These are phyloP conservation scores for Cheilosia grossa DNA, from an alignment of 2,888 invertebrate species.

Conservation along the genomic window DNA sequence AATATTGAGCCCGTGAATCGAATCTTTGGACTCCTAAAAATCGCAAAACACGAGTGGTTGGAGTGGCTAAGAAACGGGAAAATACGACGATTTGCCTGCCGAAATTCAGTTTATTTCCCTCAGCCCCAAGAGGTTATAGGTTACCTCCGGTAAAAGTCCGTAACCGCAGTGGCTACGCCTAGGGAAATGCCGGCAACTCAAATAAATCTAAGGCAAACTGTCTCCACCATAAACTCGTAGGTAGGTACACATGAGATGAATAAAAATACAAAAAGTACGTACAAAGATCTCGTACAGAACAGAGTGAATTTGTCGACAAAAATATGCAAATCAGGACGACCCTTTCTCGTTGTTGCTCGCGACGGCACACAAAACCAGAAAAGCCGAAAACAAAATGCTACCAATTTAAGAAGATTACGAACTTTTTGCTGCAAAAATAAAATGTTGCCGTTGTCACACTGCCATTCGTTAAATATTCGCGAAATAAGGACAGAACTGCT, in stretches of 20 bases:
- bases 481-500: slow-evolving; percentile 46
- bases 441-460: slow-evolving; percentile 36
- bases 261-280: slow-evolving; percentile 5
- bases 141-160: too few relatives aligned
- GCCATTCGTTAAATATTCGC: slow-evolving; percentile 36
- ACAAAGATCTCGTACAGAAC: slow-evolving; percentile 13
- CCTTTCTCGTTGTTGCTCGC: slow-evolving; percentile 12
- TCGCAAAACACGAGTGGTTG: too few relatives aligned
- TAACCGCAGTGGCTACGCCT: background rate
- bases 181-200: background rate
- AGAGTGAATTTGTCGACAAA: slow-evolving; percentile 40
- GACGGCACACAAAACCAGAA: slow-evolving; percentile 42
- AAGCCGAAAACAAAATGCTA: slow-evolving; percentile 67
- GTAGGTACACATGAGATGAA: slow-evolving; percentile 19
- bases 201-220: slow-evolving; percentile 50
- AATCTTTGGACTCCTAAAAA: too few relatives aligned
- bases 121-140: too few relatives aligned
- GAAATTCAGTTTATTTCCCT: too few relatives aligned
- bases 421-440: slow-evolving; percentile 55
- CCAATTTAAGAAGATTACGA: slow-evolving; percentile 72
- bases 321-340: slow-evolving; percentile 62
- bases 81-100: too few relatives aligned
- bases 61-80: too few relatives aligned
- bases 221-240: background rate
- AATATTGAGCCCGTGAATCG: too few relatives aligned